Base-by-base conservation (phyloP, 2,888 invertebrate species). In the Chymomyza amoena region DNA sequence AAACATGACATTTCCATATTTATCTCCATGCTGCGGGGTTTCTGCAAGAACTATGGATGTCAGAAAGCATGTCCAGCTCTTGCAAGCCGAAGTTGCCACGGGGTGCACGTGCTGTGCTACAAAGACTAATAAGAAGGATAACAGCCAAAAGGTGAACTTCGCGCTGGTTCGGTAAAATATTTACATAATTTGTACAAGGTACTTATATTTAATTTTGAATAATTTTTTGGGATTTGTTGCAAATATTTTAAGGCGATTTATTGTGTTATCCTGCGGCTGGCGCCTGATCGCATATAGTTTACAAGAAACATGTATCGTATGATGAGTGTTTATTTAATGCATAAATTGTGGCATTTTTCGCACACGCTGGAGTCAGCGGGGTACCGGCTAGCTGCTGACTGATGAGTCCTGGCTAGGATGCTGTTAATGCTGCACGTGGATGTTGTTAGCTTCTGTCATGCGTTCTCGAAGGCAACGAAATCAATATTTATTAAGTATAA, bases 1-100 rank as follows among this genome's bases (percentile, higher is more conserved):
- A 82, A 84, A 84, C 84, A 84, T 82, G 81, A 84, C 78, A 81
- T 84, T 79, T 84, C 81, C 82, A 84, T 84, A 82, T 82, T 84
- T 82, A 78, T 80, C 78, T 80, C 68, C 72, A 77, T 74, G 75
- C 70, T 72, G 63, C 75, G 68, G 66, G 51, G 32, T 65, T 60
- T 36, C 67, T 45, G 32, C 45, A 61, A 39, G 56, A 51, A 28
- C 16, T 20, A 51, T 60, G 61, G 54, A 13, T 62, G 36, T 50
- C 50, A 16, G 51, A 45, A 45, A 45, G 13, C 39, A 45, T 65
- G 25, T 50, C 32, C 59, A 61, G 36, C 15, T 32, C 61, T 39
- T 28, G 61, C 36, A 15, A 28, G n/a, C 32, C n/a, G 32, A 32
- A 45, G 39, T 45, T 45, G 25, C 62, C 39, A 10, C 51, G 2